Evolutionary conservation across 2,113 vertebrate genomes (phyloP), one percentile per base, ranked within the genome.

Genomic region (Piaya cayana): DNA sequence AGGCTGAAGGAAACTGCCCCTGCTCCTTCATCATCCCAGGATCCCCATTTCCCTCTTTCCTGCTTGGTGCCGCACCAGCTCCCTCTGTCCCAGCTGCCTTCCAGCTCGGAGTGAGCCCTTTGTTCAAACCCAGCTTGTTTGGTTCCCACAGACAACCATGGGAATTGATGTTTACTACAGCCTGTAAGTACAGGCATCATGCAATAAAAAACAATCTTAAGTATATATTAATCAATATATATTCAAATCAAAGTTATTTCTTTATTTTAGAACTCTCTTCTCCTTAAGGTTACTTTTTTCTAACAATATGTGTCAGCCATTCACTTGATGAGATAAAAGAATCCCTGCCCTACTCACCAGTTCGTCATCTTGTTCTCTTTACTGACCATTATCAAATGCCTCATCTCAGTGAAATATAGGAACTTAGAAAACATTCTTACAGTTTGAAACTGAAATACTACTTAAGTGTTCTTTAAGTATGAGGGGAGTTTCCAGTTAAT

Each of bases 81-180:
- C 39, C 39, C 39, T 39, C 39, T 39, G 39, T 39, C 39, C 39
- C 39, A 39, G 39, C 39, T 39, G 39, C 39, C 39, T 39, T 95
- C 29, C 43, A 45, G 14, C 43, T 45, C 17, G 47, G 12, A 36
- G 17, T 5, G 8, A 52, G 5, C 27, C 8, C 26, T n/a, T 23
- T 19, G 3, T 7, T 39, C 78, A 9, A 9, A 29, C 1, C 2
- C 13, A 10, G 15, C 36, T 9, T 4, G 5, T 8, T 23, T 8
- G 2, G 19, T 8, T 11, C 8, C 29, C 23, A 27, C 20, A 45
- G 43, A 45, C 43, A 45, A 45, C 43, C 6, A 15, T 45, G 43
- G 43, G 43, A 15, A 6, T 45, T 45, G 43, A 45, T 45, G 43
- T 14, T 39, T 39, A 39, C 39, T 39, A 39, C 39, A 39, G 39